These are phyloP conservation scores for Drosophila suzukii DNA, from an alignment of 1,140 invertebrate genomes.

Conservation along the genomic window DNA sequence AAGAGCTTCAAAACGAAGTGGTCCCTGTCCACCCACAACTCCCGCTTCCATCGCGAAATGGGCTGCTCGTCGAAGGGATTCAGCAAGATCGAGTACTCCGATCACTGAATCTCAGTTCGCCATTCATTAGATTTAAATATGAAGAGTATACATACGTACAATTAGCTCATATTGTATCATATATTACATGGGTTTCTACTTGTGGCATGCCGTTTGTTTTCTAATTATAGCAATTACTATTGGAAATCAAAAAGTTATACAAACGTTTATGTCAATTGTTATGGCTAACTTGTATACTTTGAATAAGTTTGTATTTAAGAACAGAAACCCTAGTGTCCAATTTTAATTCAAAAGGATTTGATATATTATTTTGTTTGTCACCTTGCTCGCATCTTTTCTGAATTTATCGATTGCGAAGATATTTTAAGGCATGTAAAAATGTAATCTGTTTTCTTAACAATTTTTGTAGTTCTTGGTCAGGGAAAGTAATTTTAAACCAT, in stretches of 20 bases:
- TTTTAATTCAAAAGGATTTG: too few species aligned
- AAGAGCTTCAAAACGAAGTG: slow-evolving; percentile 84
- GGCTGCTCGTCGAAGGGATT: slow-evolving; percentile 59
- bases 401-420: too few species aligned
- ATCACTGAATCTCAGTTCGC: slow-evolving; percentile 8
- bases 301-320: not conserved
- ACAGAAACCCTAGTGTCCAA: too few species aligned
- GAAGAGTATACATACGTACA: not conserved
- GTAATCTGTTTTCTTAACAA: too few species aligned
- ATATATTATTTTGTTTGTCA: too few species aligned
- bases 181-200: not conserved
- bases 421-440: too few species aligned
- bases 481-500: too few species aligned
- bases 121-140: not conserved
- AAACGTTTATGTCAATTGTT: too few species aligned
- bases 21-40: slow-evolving; percentile 83
- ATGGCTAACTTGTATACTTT: not conserved
- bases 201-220: not conserved
- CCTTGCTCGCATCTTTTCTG: too few species aligned
- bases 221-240: too few species aligned
- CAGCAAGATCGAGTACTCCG: slow-evolving; percentile 58
- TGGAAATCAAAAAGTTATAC: too few species aligned
- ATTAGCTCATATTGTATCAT: not conserved
- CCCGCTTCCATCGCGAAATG: slow-evolving; percentile 78
- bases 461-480: too few species aligned